Evolutionary conservation across 1,140 invertebrate species (phyloP).

Genomic region (Saccostrea cuccullata): DNA sequence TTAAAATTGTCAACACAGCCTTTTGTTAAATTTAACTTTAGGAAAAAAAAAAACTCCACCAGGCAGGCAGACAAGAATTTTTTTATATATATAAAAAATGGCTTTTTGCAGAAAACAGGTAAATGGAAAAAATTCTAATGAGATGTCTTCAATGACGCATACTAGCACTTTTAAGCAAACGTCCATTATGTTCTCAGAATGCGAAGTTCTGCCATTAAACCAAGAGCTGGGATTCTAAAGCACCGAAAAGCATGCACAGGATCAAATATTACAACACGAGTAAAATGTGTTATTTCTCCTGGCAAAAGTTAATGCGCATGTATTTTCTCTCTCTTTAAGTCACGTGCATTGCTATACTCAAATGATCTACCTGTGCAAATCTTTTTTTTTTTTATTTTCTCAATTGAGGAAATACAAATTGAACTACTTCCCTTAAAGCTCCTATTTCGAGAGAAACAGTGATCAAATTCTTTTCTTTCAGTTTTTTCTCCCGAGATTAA

Average conservation of each 20-base stretch:
- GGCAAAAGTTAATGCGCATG: slow-evolving; percentile 16
- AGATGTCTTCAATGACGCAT: background rate
- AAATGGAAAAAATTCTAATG: background rate
- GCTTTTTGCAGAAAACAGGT: background rate
- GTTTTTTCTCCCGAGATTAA: background rate
- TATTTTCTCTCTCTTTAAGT: slow-evolving; percentile 4
- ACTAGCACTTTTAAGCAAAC: background rate
- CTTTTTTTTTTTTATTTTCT: background rate
- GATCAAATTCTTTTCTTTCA: background rate
- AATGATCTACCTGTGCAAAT: slow-evolving; percentile 28
- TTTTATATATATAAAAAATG: background rate
- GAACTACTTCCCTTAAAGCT: background rate
- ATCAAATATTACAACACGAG: slow-evolving; percentile 23
- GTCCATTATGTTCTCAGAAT: background rate
- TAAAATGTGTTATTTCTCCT: background rate
- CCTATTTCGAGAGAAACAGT: background rate
- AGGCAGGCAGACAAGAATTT: background rate
- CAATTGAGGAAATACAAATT: background rate
- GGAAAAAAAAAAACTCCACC: background rate
- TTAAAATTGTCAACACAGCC: background rate
- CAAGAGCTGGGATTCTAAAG: background rate
- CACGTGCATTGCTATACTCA: background rate
- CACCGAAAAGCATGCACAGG: slow-evolving; percentile 8
- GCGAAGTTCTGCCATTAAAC: background rate
- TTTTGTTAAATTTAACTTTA: background rate